Evolutionary conservation across 2,888 invertebrate genomes (phyloP), one percentile per base, ranked within the genome.

Genomic region (Holacanthella duospinosa): DNA sequence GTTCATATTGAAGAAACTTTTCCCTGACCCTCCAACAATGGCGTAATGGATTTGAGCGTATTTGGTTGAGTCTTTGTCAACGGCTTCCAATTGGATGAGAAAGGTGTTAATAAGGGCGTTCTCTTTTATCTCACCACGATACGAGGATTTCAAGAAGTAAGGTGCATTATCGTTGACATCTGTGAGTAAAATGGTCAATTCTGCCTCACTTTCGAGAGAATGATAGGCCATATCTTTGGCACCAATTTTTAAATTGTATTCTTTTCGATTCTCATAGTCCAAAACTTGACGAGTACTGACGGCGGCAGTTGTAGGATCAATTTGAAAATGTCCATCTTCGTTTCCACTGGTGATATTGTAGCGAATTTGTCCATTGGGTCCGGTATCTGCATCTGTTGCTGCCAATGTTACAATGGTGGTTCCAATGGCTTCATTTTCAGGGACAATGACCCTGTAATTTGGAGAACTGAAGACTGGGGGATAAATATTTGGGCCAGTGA

Each of bases 151-250:
- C n/a, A 85, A 82, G 77, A 95, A 96, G 19, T 81, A 79, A 0
- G 95, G 95, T 12, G 91, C 85, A 77, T 95, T 94, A 75, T 96
- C 93, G 75, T 93, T 95, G 43, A 94, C 89, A 75, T 96, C 95
- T 0, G 89, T 90, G 1, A 96, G 81, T 60, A 87, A 88, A 0
- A 96, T 86, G 0, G 88, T 89, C 6, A 94, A 79, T 72, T 87
- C 86, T 0, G 90, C 90, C 70, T 88, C 85, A 75, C 90, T 92
- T 1, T 88, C 94, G 75, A 86, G 84, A 36, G 84, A 82, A 54
- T 86, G 91, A 69, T 78, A 80, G 0, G 89, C 94, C 59, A 89
- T 79, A 79, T 96, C 95, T 67, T 82, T 83, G 0, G 92, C 94
- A 0, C 90, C 89, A 63, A 96, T 88, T 75, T 90, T 92, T 2